Conservation (phyloP, 2,797 vertebrate genomes). For the Poeciliopsis presidionis region DNA sequence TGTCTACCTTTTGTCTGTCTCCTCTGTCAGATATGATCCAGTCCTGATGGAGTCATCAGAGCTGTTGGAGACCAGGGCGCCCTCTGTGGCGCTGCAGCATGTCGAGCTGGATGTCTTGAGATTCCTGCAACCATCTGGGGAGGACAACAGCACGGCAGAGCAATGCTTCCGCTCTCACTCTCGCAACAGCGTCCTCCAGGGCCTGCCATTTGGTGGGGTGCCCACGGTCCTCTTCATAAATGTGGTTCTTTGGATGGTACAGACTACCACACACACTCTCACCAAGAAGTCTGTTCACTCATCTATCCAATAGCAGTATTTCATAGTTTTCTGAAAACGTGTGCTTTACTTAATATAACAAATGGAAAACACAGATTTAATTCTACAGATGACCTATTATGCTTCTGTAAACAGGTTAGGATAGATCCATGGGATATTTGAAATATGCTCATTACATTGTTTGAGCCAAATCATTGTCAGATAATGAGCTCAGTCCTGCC, state of each 20-base stretch:
- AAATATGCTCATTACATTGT: too few species aligned
- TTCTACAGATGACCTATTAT: neutral
- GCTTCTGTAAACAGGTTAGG: too few species aligned
- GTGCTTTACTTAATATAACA: neutral
- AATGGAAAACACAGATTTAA: neutral
- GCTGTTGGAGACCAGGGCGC: slow-evolving; percentile 57
- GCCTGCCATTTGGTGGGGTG: slow-evolving; percentile 92
- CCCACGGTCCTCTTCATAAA: slow-evolving; percentile 94
- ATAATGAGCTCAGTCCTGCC: too few species aligned
- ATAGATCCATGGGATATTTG: too few species aligned
- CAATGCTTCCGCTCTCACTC: slow-evolving; percentile 88
- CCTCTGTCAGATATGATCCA: slow-evolving; percentile 61
- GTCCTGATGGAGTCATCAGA: slow-evolving; percentile 73
- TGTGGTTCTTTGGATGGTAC: slow-evolving; percentile 91
- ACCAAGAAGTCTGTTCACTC: neutral
- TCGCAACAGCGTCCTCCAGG: slow-evolving; percentile 91
- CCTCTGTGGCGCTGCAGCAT: slow-evolving; percentile 47
- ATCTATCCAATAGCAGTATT: neutral
- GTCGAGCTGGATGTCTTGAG: slow-evolving; percentile 62
- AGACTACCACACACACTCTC: slow-evolving; percentile 27
- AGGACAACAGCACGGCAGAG: slow-evolving; percentile 83
- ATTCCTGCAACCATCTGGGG: slow-evolving; percentile 55
- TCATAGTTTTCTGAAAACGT: neutral
- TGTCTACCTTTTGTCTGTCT: slow-evolving; percentile 10
- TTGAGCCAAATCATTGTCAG: too few species aligned